Evolutionary conservation across 2,888 invertebrate species (phyloP).

Genomic region (Eretmocerus hayati): DNA sequence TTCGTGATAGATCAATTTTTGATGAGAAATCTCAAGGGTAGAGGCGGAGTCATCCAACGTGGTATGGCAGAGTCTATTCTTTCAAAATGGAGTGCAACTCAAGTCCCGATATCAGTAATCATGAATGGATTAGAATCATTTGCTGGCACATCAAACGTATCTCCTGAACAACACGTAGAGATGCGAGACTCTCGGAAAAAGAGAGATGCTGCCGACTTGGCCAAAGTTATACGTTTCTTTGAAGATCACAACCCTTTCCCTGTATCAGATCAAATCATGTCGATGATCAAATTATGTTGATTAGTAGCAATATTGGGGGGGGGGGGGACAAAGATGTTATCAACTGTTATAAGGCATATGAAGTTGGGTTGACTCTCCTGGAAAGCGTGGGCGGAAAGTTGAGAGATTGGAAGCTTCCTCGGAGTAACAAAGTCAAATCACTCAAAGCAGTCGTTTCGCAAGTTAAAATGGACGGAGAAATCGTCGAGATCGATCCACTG

Average conservation of each 20-base stretch:
- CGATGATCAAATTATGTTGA: too few species aligned
- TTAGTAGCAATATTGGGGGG: neutral
- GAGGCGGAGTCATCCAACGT: neutral
- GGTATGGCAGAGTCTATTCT: neutral
- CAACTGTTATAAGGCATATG: neutral
- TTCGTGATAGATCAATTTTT: constrained; percentile 34
- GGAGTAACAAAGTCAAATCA: neutral
- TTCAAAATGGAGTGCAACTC: neutral
- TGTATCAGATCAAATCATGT: neutral
- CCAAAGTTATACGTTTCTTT: neutral
- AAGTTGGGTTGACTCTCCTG: neutral
- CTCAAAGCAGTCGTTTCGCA: neutral
- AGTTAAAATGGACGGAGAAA: neutral
- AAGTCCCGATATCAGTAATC: neutral
- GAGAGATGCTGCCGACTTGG: neutral
- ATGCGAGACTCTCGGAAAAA: neutral
- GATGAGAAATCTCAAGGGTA: neutral
- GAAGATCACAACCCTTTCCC: neutral
- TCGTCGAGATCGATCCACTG: neutral
- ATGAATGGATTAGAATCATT: constrained; percentile 22
- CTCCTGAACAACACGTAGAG: neutral
- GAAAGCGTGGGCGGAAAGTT: neutral
- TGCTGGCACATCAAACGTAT: neutral
- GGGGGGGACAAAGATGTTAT: too few species aligned
- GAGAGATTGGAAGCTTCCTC: neutral